Conservation (phyloP, 2,113 vertebrate species). For the Ameiurus melas region DNA sequence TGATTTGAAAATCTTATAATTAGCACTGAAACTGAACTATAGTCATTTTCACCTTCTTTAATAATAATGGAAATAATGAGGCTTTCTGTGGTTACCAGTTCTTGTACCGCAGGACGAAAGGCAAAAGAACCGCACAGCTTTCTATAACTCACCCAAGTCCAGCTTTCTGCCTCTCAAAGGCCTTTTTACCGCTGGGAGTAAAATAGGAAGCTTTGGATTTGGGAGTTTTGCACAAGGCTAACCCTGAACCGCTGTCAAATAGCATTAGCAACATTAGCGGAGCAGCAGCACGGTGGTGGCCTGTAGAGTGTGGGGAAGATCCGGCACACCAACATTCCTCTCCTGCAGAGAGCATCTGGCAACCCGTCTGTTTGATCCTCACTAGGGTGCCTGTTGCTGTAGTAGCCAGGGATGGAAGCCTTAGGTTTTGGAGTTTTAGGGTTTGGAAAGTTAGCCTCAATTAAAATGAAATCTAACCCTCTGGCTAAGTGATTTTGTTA, state of each 20-base stretch:
- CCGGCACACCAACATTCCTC: background rate
- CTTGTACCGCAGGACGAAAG: background rate
- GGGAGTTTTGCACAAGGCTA: slow-evolving; percentile 36
- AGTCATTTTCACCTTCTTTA: background rate
- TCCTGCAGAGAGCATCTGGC: slow-evolving; percentile 51
- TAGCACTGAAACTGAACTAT: background rate
- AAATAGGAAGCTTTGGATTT: slow-evolving; percentile 13
- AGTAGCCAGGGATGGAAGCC: slow-evolving; percentile 12
- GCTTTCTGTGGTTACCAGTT: background rate
- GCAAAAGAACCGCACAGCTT: background rate
- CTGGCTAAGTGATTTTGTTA: background rate
- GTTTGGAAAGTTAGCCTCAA: background rate
- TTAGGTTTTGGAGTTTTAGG: background rate
- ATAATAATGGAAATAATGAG: background rate
- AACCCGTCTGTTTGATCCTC: slow-evolving; percentile 24
- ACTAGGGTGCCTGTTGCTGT: slow-evolving; percentile 30
- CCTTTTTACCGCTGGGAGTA: slow-evolving; percentile 27
- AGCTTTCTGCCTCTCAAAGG: background rate
- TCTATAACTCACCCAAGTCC: background rate
- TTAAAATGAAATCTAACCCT: background rate
- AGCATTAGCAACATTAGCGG: slow-evolving; percentile 35
- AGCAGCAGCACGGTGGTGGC: slow-evolving; percentile 45
- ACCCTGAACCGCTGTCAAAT: slow-evolving; percentile 37
- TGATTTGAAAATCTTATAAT: background rate
- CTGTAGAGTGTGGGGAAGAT: slow-evolving; percentile 17